Base-by-base conservation (phyloP, 2,113 vertebrate species). In the Phrynosoma blainvillii region DNA sequence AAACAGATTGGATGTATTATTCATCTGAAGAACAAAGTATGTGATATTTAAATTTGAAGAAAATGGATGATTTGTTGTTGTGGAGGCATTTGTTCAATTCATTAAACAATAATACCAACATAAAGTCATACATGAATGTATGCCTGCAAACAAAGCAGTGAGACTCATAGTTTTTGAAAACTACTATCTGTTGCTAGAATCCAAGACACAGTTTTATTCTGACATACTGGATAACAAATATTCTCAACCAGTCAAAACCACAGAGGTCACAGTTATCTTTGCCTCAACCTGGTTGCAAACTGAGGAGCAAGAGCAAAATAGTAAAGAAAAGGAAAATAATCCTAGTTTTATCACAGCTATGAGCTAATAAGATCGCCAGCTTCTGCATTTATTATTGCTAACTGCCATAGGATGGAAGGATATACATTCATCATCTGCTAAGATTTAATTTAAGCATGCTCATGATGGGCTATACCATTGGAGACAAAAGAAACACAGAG, bases 151-250 rank as follows among this genome's bases (percentile, higher is more conserved):
- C 68, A 87, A 92, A 94, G 87, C 85, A 93, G 89, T 71, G 52
- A 90, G 86, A 81, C 92, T 93, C 93, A 93, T 93, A 92, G 91
- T 94, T 91, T 95, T 94, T 93, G 92, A 89, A 94, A 94, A 90
- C 92, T 94, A 83, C 89, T 88, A 85, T 76, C 25, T 20, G n/a
- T 83, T 83, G 84, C 21, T 85, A 90, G 91, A 93, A 92, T 81
- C 91, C 93, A 92, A 59, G 91, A 92, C 89, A 92, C 89, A 93
- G 89, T 85, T 0, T 0, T 36, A 87, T 91, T 93, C 88, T 68
- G 91, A 87, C 92, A 89, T 90, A 84, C 36, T 18, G 93, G 88
- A 70, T 82, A 87, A 89, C 90, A 87, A 85, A 84, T 40, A 94
- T 83, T 90, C 91, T 86, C 76, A 40, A 93, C 84, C 88, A 89